Evolutionary conservation across 1,140 invertebrate genomes (phyloP).

Genomic region (Drosophila subobscura): DNA sequence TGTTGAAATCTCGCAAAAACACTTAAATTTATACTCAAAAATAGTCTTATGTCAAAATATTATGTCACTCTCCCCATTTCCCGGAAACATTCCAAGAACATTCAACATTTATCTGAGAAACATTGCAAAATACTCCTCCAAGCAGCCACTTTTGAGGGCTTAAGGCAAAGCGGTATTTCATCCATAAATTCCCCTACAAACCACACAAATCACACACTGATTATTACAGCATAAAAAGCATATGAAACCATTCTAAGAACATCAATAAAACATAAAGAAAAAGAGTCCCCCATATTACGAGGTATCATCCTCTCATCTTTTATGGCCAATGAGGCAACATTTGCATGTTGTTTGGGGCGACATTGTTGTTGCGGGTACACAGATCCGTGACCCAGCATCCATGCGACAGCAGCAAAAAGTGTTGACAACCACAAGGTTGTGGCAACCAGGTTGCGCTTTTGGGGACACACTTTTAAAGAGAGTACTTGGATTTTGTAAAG

Average conservation of each 20-base stretch:
- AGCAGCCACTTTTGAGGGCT: conserved; percentile 15
- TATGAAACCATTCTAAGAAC: conserved; percentile 71
- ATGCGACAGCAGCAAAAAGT: too few relatives aligned
- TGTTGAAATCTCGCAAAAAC: too few relatives aligned
- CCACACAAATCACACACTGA: conserved; percentile 57
- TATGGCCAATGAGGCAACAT: conserved; percentile 19
- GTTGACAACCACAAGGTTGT: too few relatives aligned
- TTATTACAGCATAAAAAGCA: conserved; percentile 65
- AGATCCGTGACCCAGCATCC: neutral
- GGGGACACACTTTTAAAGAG: too few relatives aligned
- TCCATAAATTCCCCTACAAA: conserved; percentile 46
- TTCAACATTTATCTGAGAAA: too few relatives aligned
- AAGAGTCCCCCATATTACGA: conserved; percentile 13
- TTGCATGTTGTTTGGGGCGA: conserved; percentile 62
- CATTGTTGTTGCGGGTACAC: conserved; percentile 47
- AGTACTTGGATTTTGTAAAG: too few relatives aligned
- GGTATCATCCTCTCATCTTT: conserved; percentile 17
- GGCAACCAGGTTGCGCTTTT: too few relatives aligned
- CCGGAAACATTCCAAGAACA: too few relatives aligned
- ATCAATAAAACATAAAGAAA: conserved; percentile 63
- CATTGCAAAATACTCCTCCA: conserved; percentile 5
- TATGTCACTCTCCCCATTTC: conserved; percentile 1
- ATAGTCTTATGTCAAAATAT: conserved; percentile 31
- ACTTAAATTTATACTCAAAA: neutral
- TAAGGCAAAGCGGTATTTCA: too few relatives aligned